Conservation (phyloP, 2,797 vertebrate species). For the Anolis apletophallus region DNA sequence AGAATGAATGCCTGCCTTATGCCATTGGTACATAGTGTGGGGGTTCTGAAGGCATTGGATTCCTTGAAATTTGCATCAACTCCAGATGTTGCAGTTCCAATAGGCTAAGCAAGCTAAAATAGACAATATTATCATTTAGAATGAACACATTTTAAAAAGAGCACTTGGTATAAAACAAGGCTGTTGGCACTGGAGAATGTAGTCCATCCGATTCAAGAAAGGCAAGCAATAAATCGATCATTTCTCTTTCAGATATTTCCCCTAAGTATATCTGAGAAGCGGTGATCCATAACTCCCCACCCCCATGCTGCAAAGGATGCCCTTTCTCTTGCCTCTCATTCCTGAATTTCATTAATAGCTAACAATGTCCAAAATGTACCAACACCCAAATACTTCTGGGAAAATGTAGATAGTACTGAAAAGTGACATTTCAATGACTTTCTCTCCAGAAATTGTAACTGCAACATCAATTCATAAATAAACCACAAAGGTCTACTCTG, state of each 20-base stretch:
- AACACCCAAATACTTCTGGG: not conserved
- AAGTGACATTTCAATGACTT: not conserved
- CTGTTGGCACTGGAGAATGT: not conserved
- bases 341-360: not conserved
- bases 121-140: slow-evolving; percentile 49
- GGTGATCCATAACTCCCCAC: not conserved
- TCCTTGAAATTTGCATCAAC: slow-evolving; percentile 27
- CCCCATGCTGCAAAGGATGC: not conserved
- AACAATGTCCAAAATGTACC: not conserved
- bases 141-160: slow-evolving; percentile 59
- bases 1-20: slow-evolving; percentile 33
- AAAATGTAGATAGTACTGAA: not conserved
- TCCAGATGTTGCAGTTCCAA: slow-evolving; percentile 25
- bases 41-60: not conserved
- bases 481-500: not conserved
- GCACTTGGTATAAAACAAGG: slow-evolving; percentile 46
- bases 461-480: not conserved
- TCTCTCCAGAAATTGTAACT: not conserved
- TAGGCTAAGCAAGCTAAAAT: slow-evolving; percentile 49
- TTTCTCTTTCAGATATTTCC: not conserved
- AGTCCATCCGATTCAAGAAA: not conserved
- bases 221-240: not conserved
- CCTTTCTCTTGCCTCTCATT: not conserved
- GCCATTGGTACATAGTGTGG: fast-evolving
- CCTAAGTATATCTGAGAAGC: not conserved